phyloP scores from a whole-genome alignment of 2,888 invertebrate species.

The Spodoptera exigua region DNA sequence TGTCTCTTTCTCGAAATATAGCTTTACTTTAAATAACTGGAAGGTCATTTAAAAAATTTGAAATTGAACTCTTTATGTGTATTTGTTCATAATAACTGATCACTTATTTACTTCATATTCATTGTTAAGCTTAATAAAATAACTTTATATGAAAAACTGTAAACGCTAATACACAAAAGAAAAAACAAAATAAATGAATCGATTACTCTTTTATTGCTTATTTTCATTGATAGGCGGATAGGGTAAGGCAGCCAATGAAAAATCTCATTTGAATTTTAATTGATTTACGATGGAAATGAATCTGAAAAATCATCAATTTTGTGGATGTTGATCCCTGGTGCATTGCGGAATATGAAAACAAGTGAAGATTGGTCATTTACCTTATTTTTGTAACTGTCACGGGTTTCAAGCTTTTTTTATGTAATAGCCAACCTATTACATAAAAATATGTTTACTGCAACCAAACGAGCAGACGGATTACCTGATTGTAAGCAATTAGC shows the following conservation, averaged over 20 bases:
- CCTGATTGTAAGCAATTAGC: too few species aligned
- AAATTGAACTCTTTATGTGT: background rate
- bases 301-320: conserved; percentile 33
- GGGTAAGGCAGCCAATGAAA: conserved; percentile 57
- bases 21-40: too few species aligned
- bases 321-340: conserved; percentile 27
- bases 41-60: background rate
- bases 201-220: conserved; percentile 41
- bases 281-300: conserved; percentile 66
- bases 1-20: too few species aligned
- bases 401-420: too few species aligned
- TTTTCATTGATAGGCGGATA: conserved; percentile 52
- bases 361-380: background rate
- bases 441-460: too few species aligned
- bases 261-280: conserved; percentile 72
- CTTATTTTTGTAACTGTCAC: background rate
- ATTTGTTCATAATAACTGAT: too few species aligned
- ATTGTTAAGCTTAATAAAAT: background rate
- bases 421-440: too few species aligned
- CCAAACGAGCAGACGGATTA: too few species aligned
- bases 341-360: conserved; percentile 15
- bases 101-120: background rate
- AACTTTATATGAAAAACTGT: background rate
- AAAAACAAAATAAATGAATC: conserved; percentile 18
- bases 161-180: conserved; percentile 7